Percentiles rank a stretch among this genome's conserved stretches.
phyloP scores from a whole-genome alignment of 2,797 vertebrate species.

The Dryobates pubescens region DNA sequence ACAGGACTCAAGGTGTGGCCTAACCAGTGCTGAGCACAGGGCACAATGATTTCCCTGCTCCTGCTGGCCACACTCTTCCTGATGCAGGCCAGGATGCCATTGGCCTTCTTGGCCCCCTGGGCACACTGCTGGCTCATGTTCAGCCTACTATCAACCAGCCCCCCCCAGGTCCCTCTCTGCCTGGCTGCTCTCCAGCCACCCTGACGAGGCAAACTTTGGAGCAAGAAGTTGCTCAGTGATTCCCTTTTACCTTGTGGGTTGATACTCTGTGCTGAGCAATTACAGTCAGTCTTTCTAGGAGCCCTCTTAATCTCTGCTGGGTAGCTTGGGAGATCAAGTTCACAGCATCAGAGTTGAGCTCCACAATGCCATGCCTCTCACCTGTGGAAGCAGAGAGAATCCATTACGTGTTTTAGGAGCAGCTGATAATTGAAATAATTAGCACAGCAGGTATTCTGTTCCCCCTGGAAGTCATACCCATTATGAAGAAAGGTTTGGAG shows the following conservation, averaged over 20 bases:
- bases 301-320: slow-evolving; percentile 87
- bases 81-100: too few species aligned
- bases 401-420: slow-evolving; percentile 93
- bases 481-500: slow-evolving; percentile 97
- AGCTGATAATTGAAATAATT: slow-evolving; percentile 95
- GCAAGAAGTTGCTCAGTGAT: slow-evolving; percentile 45
- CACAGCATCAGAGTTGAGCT: slow-evolving; percentile 90
- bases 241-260: slow-evolving; percentile 84
- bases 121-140: too few species aligned
- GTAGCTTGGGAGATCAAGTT: slow-evolving; percentile 92
- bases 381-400: slow-evolving; percentile 92
- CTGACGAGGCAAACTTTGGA: slow-evolving; percentile 13
- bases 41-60: too few species aligned
- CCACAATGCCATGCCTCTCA: slow-evolving; percentile 89
- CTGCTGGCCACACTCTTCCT: too few species aligned
- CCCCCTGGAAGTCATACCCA: slow-evolving; percentile 95
- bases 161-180: too few species aligned
- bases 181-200: too few species aligned
- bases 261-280: slow-evolving; percentile 87
- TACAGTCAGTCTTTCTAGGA: slow-evolving; percentile 88
- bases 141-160: too few species aligned
- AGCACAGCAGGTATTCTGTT: slow-evolving; percentile 96
- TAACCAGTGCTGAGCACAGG: too few species aligned
- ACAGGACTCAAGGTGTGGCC: too few species aligned
- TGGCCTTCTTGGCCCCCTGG: too few species aligned